Percentiles rank a stretch among this genome's conserved stretches.
Conservation (phyloP, 2,797 vertebrate species). For the Sebastes cheni region DNA sequence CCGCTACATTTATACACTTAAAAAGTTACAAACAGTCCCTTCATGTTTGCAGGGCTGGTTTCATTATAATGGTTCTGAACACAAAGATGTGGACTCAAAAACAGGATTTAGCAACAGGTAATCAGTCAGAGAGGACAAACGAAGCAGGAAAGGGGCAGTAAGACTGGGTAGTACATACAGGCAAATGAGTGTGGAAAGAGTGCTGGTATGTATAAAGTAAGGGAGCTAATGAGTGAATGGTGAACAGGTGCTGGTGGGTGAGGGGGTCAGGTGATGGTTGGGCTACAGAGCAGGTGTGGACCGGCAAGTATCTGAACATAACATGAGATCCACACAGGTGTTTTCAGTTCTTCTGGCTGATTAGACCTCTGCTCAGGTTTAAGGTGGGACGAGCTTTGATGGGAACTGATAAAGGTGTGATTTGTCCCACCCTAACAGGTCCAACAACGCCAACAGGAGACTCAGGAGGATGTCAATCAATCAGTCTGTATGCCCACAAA, state of each 20-base stretch:
- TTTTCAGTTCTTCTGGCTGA: background rate
- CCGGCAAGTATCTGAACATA: background rate
- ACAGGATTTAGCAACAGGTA: background rate
- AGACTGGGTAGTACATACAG: background rate
- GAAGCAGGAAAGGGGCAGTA: background rate
- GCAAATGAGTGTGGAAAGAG: background rate
- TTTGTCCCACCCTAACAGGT: too few relatives aligned
- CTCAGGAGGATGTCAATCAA: too few relatives aligned
- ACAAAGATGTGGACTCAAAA: background rate
- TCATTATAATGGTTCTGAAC: background rate
- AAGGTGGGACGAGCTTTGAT: background rate
- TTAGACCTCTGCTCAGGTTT: background rate
- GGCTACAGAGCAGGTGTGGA: background rate
- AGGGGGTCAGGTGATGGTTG: background rate
- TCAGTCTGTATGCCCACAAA: background rate
- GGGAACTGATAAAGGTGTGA: background rate
- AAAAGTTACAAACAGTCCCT: too few relatives aligned
- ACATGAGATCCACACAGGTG: background rate
- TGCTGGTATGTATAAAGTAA: background rate
- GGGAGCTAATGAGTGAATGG: background rate
- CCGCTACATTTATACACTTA: too few relatives aligned
- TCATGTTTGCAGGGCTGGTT: background rate
- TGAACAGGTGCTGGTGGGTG: background rate
- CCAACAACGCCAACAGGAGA: rapidly evolving
- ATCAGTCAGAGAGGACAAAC: background rate